These are phyloP conservation scores for Allobates femoralis DNA, from an alignment of 2,797 vertebrate genomes.

Conservation along the genomic window DNA sequence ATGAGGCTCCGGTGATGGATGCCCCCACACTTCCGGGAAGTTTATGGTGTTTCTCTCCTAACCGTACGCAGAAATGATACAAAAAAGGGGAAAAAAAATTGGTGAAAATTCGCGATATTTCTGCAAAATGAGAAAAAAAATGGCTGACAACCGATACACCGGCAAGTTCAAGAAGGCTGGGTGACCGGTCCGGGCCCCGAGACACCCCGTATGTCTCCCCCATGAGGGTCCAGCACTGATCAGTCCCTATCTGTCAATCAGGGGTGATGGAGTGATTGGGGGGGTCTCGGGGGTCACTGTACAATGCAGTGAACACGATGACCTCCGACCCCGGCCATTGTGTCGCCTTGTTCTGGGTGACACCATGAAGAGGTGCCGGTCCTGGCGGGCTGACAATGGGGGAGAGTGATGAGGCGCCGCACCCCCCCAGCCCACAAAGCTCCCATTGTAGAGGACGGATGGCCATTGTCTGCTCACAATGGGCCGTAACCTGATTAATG, in stretches of 20 bases:
- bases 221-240: neutral
- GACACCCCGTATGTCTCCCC: neutral
- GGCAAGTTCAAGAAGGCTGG: neutral
- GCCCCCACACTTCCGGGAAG: neutral
- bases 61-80: neutral
- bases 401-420: constrained; percentile 61
- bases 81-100: too few species aligned
- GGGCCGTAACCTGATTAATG: constrained; percentile 64
- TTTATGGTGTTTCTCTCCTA: neutral
- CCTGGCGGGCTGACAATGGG: constrained; percentile 62
- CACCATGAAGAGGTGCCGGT: neutral
- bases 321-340: neutral
- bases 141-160: neutral
- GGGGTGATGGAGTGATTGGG: neutral
- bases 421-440: constrained; percentile 45
- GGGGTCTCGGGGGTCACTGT: neutral
- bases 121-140: too few species aligned
- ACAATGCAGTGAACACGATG: constrained; percentile 15
- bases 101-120: too few species aligned
- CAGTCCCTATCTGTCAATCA: neutral
- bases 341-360: constrained; percentile 6
- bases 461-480: constrained; percentile 64
- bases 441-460: constrained; percentile 8
- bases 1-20: constrained; percentile 3
- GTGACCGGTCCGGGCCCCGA: neutral